Conservation (phyloP, 2,888 invertebrate genomes). For the Cyclophora punctaria region DNA sequence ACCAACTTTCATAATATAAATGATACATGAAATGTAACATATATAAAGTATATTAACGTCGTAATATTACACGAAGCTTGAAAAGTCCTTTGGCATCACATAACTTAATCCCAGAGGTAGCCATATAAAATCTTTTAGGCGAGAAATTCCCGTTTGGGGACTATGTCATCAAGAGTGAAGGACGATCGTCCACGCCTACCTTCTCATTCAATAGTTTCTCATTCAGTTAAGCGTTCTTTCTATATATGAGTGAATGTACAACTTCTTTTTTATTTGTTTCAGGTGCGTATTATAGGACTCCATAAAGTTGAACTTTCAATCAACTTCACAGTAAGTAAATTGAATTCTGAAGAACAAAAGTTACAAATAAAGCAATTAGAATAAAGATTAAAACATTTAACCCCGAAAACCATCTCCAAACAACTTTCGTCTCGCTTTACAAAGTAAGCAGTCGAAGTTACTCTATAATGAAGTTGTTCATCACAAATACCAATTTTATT, state of each 20-base stretch:
- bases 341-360: not conserved
- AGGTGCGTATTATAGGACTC: conserved; percentile 1
- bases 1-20: too few relatives aligned
- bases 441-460: too few relatives aligned
- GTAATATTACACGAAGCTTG: not conserved
- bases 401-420: not conserved
- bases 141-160: conserved; percentile 23
- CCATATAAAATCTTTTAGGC: conserved; percentile 37
- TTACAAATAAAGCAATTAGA: not conserved
- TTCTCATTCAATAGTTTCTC: conserved; percentile 18
- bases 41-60: too few relatives aligned
- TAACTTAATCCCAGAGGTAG: conserved; percentile 20
- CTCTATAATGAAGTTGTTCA: too few relatives aligned
- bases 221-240: not conserved
- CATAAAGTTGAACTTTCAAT: too few relatives aligned
- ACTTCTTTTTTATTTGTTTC: conserved; percentile 6
- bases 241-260: not conserved
- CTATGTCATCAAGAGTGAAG: conserved; percentile 27
- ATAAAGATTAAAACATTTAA: not conserved
- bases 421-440: too few relatives aligned
- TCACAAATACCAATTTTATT: too few relatives aligned
- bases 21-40: too few relatives aligned
- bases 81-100: conserved; percentile 8
- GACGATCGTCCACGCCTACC: conserved; percentile 27
- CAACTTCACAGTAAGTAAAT: not conserved